Base-by-base conservation (phyloP, 2,888 invertebrate genomes). In the Coremacera marginata region DNA sequence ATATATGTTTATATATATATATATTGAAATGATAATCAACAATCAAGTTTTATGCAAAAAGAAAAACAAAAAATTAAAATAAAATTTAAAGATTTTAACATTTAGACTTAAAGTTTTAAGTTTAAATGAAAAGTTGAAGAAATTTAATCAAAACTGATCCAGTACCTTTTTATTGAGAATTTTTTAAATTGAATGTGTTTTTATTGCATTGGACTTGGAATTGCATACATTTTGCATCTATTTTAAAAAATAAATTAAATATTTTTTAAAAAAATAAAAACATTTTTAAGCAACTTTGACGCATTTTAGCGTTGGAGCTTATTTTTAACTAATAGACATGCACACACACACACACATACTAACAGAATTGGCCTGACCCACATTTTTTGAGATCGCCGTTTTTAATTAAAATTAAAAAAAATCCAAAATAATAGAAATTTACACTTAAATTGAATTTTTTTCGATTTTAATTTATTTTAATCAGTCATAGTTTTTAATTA, bases 91-190 rank as follows among this genome's bases (percentile, higher is more conserved):
- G 25, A 73, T n/a, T 49, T 63, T 55, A 55, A 74, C 49, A 74
- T 55, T 62, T 22, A 52, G 44, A 55, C 55, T 19, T 34, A 49
- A 14, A 55, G 51, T 57, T 14, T 55, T n/a, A 19, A 55, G n/a
- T 19, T 57, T 16, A 65, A 37, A 71, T 49, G 31, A 51, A 51
- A 62, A 49, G 8, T 37, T 37, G 37, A 44, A 44, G 37, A n/a
- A 76, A 78, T 57, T 27, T 68, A 60, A 62, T 72, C 63, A 62
- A 70, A 68, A 76, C 52, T 73, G 77, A 82, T 80, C 81, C 79
- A 80, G 82, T 81, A 82, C 82, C 82, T 82, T 81, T 82, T 80
- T 57, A 73, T 73, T 67, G 60, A 79, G 67, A 76, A 63, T 75
- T 57, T 75, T 79, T 79, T 79, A 75, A 78, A 79, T 79, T 79